Conservation (phyloP, 2,797 vertebrate genomes). For the Gymnoscopelus microlampas region DNA sequence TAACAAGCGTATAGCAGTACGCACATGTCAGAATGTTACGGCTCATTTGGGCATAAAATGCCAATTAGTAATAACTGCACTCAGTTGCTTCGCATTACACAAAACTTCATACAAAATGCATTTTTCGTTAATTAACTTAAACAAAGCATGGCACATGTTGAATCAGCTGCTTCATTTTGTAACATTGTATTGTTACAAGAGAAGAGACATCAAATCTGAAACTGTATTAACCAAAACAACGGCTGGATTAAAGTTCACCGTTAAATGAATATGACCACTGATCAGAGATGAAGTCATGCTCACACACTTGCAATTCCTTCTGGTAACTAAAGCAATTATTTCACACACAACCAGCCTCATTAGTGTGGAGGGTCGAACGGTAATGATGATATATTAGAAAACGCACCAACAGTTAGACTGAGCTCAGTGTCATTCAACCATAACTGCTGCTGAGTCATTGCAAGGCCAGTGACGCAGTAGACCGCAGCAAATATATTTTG, state of each 20-base stretch:
- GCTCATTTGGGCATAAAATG: slow-evolving; percentile 4
- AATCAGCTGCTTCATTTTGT: background rate
- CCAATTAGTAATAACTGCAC: background rate
- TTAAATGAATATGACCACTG: slow-evolving; percentile 1
- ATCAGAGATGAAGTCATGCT: background rate
- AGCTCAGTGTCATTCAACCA: slow-evolving; percentile 32
- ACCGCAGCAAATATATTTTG: background rate
- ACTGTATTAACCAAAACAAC: background rate
- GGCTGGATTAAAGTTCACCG: background rate
- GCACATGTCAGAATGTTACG: slow-evolving; percentile 8
- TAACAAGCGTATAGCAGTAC: slow-evolving; percentile 14
- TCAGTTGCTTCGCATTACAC: no score
- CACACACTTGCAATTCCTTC: background rate
- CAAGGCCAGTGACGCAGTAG: slow-evolving; percentile 14
- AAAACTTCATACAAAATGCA: no score
- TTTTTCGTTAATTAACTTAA: background rate
- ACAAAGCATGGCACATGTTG: background rate
- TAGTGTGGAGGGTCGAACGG: background rate
- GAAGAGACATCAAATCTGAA: no score
- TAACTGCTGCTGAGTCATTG: slow-evolving; percentile 62
- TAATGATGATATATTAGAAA: background rate
- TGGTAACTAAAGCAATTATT: background rate
- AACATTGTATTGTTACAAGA: background rate
- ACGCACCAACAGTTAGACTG: background rate
- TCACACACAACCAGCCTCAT: slow-evolving; percentile 12